These are phyloP conservation scores for Labeo calbasu DNA, from an alignment of 2,797 vertebrate genomes.

Conservation along the genomic window DNA sequence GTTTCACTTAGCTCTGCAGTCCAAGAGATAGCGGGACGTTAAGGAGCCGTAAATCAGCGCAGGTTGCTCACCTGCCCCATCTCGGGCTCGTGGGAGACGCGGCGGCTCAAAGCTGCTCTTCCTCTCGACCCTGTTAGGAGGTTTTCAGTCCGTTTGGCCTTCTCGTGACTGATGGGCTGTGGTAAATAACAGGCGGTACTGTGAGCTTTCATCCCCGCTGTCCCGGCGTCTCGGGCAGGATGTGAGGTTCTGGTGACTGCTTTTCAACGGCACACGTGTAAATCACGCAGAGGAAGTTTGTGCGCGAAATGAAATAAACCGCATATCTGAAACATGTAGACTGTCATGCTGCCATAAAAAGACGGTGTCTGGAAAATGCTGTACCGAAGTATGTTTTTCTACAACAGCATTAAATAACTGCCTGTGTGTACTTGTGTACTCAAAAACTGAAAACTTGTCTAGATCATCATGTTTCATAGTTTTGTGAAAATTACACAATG, in stretches of 20 bases:
- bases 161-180: conserved; percentile 35
- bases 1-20: conserved; percentile 60
- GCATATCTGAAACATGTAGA: conserved; percentile 27
- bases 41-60: conserved; percentile 61
- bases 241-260: conserved; percentile 39
- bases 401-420: neutral
- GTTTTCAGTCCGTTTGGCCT: conserved; percentile 33
- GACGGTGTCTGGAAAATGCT: conserved; percentile 5
- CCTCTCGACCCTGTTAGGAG: conserved; percentile 37
- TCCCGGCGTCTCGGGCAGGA: conserved; percentile 10
- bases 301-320: conserved; percentile 38
- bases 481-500: too few species aligned
- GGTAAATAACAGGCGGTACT: conserved; percentile 40
- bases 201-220: conserved; percentile 38
- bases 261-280: conserved; percentile 37
- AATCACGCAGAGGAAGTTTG: conserved; percentile 48
- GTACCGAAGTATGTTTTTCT: neutral
- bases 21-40: conserved; percentile 58
- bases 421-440: neutral
- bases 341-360: conserved; percentile 11
- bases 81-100: conserved; percentile 37
- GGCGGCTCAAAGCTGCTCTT: conserved; percentile 46
- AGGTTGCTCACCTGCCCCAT: conserved; percentile 65
- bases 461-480: neutral
- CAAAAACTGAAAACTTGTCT: neutral